Evolutionary conservation across 2,797 vertebrate genomes (phyloP).

Genomic region (Phrynocephalus vlangalii): DNA sequence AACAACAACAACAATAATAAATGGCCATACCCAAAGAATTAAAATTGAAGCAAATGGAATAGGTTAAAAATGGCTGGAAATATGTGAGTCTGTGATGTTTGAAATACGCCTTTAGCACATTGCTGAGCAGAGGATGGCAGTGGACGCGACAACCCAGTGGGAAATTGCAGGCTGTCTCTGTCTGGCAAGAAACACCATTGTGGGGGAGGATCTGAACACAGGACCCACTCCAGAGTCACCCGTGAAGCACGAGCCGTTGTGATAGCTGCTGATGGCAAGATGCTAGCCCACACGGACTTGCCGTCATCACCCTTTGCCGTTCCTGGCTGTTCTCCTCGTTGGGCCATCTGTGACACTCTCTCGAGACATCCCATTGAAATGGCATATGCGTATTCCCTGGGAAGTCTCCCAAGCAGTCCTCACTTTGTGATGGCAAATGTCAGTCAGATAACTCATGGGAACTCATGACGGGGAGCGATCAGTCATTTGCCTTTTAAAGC

Average conservation of each 20-base stretch:
- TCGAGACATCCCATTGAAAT: rapidly evolving
- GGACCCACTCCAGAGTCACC: neutral
- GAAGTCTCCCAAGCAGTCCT: conserved; percentile 14
- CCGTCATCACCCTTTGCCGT: neutral
- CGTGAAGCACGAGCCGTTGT: neutral
- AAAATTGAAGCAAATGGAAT: neutral
- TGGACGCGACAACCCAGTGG: neutral
- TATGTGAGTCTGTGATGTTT: too few species aligned
- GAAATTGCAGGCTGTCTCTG: neutral
- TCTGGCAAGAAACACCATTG: neutral
- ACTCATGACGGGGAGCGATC: conserved; percentile 19
- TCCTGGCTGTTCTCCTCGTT: neutral
- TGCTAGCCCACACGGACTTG: neutral
- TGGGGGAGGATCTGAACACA: neutral
- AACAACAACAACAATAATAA: neutral
- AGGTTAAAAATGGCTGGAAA: neutral
- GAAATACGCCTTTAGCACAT: too few species aligned
- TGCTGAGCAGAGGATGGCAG: too few species aligned
- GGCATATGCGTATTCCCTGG: rapidly evolving
- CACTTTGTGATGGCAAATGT: neutral
- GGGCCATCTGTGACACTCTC: rapidly evolving
- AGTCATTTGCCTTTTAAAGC: conserved; percentile 25
- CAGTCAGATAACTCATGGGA: conserved; percentile 38
- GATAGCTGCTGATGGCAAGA: neutral
- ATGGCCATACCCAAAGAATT: neutral